phyloP scores from a whole-genome alignment of 2,888 invertebrate genomes.

The Atrina japonica region DNA sequence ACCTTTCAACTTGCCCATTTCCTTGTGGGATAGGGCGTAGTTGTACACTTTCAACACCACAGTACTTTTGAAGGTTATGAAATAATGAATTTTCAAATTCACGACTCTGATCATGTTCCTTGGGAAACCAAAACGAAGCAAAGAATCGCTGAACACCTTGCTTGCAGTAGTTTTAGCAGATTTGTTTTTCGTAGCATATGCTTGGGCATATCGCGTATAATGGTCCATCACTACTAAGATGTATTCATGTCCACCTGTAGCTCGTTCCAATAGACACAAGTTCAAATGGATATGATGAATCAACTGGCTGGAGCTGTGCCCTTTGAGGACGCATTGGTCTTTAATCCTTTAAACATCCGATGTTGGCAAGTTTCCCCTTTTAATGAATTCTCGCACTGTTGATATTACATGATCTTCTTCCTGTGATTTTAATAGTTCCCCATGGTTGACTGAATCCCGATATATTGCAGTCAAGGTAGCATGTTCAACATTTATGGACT shows the following conservation, averaged over 20 bases:
- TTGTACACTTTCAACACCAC: conserved; percentile 42
- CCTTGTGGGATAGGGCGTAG: conserved; percentile 54
- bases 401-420: background rate
- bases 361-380: background rate
- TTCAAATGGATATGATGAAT: conserved; percentile 41
- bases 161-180: conserved; percentile 44
- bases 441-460: background rate
- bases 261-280: conserved; percentile 42
- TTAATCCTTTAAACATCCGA: conserved; percentile 37
- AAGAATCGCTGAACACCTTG: conserved; percentile 48
- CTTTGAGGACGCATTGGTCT: conserved; percentile 15
- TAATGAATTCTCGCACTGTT: background rate
- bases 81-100: conserved; percentile 55
- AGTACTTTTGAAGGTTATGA: conserved; percentile 37
- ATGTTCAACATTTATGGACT: too few species aligned
- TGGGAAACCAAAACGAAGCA: conserved; percentile 49
- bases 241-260: conserved; percentile 48
- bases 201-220: conserved; percentile 47
- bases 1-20: conserved; percentile 45
- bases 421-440: background rate
- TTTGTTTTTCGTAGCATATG: conserved; percentile 47
- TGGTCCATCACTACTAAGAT: conserved; percentile 56
- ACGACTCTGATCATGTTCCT: conserved; percentile 46
- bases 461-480: too few species aligned
- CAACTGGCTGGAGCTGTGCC: conserved; percentile 39